Evolutionary conservation across 2,113 vertebrate species (phyloP), one percentile per base, ranked within the genome.

Genomic region (Aplodontia rufa): DNA sequence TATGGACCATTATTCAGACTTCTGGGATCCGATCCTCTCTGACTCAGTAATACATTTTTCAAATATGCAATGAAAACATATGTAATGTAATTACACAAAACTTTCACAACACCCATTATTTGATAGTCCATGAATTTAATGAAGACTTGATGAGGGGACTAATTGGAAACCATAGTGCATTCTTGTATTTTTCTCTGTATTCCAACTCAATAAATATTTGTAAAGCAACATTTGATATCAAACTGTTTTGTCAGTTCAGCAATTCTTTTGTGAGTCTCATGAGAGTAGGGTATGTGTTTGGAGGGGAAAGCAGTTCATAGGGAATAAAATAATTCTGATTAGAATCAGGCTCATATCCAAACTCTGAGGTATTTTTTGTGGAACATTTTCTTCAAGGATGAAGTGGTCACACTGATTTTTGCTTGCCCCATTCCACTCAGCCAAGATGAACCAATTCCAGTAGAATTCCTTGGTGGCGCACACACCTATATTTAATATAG

Each of bases 171-270:
- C 5, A 58, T 78, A 69, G 6, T 88, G 6, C 28, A 71, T 64
- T 91, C 3, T 78, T 68, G 1, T 51, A 37, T 81, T 96, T 94
- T 83, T 85, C 13, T 88, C 2, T 53, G 17, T 76, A 72, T 75
- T 93, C 2, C 28, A 91, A 47, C 35, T 79, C 49, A 87, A 37
- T 72, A 90, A 91, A 79, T 91, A 76, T 78, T 87, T 93, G 30
- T 72, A 82, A 95, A 90, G 80, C 30, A 87, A 42, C 22, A 68
- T 85, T 89, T 90, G 64, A 81, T 82, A 35, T 0, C 10, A 37
- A 96, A 74, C 22, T 93, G 0, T 78, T 90, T 91, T 83, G 24
- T 58, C 8, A 87, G 1, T 55, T 90, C 12, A 58, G n/a, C 45
- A 90, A 62, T 90, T 71, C 45, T 32, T 42, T 22, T 83, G 20